These are phyloP conservation scores for fruit fly (Drosophila melanogaster) DNA, from an alignment of 1,140 invertebrate genomes.

Conservation along the genomic window Release_6_plus_ISO1_MT NT_033777.3:7765501-7766000, in stretches of 20 bases:
- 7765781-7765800: neutral
- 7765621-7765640: conserved; percentile 66
- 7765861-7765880: neutral
- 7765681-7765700: conserved; percentile 40
- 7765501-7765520: conserved; percentile 18
- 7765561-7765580: conserved; percentile 30
- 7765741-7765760: neutral
- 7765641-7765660: conserved; percentile 78
- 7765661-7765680: conserved; percentile 70
- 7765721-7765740: neutral
- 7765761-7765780: neutral
- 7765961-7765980: neutral
- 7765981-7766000: conserved; percentile 52
- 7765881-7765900: no score
- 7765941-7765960: conserved; percentile 12
- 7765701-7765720: conserved; percentile 3
- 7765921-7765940: no score
- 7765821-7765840: neutral
- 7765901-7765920: neutral
- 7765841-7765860: no score
- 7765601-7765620: conserved; percentile 6
- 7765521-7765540: conserved; percentile 47
- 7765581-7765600: conserved; percentile 22
- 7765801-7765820: neutral
- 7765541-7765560: conserved; percentile 42